phyloP scores from a whole-genome alignment of 2,888 invertebrate genomes.

The Netelia inedita region DNA sequence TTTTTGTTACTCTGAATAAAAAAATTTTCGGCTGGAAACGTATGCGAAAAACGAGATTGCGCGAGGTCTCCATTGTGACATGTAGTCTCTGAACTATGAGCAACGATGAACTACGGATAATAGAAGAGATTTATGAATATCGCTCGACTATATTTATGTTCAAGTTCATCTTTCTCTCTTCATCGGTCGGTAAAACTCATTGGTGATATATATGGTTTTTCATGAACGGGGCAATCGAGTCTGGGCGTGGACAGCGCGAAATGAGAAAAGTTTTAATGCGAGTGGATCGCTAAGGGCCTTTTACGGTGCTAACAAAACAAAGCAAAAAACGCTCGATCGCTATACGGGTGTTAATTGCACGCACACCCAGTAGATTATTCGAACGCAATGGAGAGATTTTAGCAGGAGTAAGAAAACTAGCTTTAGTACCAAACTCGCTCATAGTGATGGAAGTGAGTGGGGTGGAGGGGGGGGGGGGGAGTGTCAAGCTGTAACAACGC shows the following conservation, averaged over 20 bases:
- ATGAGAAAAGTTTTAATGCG: conserved; percentile 33
- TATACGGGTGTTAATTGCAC: background rate
- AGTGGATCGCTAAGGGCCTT: background rate
- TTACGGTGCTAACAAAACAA: background rate
- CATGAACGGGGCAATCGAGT: background rate
- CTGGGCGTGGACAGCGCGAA: background rate
- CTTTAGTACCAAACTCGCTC: no score
- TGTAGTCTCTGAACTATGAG: background rate
- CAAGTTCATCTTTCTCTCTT: background rate
- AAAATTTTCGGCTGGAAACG: conserved; percentile 49
- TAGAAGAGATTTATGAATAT: conserved; percentile 31
- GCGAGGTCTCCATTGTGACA: background rate
- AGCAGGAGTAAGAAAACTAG: no score
- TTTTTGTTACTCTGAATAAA: conserved; percentile 54
- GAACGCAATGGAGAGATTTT: no score
- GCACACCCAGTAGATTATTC: no score
- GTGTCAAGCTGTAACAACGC: no score
- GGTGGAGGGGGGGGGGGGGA: no score
- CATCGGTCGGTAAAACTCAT: background rate
- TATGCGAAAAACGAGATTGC: conserved; percentile 4
- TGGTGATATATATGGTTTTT: background rate
- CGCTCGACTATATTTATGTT: conserved; percentile 12
- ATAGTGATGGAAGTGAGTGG: no score
- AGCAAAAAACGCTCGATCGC: background rate
- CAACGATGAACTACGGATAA: conserved; percentile 12